Percentiles rank a stretch among this genome's conserved stretches.
Evolutionary conservation across 1,140 invertebrate genomes (phyloP).

Genomic region (Venustaconcha ellipsiformis): DNA sequence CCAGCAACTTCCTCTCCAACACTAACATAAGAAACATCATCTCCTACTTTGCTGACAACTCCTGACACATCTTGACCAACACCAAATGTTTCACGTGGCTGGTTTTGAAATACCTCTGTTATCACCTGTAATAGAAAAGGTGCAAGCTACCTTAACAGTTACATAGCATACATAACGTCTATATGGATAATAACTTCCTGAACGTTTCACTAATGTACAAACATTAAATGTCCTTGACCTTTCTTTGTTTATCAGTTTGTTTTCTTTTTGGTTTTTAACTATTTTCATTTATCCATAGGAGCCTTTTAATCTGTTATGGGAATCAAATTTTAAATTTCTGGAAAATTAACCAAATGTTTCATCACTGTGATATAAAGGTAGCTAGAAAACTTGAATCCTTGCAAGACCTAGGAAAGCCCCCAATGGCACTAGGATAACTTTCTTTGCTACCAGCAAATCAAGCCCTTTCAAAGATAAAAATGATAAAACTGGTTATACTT

Average conservation of each 20-base stretch:
- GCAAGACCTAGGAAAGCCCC: too few species aligned
- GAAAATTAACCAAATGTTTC: too few species aligned
- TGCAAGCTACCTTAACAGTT: background rate
- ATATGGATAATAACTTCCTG: too few species aligned
- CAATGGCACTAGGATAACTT: too few species aligned
- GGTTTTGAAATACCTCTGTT: slow-evolving; percentile 54
- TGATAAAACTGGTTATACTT: too few species aligned
- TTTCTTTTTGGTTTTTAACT: background rate
- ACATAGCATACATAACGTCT: too few species aligned
- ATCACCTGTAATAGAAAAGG: slow-evolving; percentile 32
- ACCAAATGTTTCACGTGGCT: slow-evolving; percentile 45
- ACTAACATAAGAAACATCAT: slow-evolving; percentile 66
- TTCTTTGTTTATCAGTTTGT: background rate
- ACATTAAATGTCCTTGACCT: background rate
- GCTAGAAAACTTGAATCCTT: too few species aligned
- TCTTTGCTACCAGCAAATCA: too few species aligned
- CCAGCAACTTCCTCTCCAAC: slow-evolving; percentile 71
- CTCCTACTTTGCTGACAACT: slow-evolving; percentile 65
- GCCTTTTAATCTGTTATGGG: background rate
- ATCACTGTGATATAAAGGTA: too few species aligned
- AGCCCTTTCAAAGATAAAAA: too few species aligned
- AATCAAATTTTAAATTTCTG: too few species aligned
- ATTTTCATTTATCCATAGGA: background rate
- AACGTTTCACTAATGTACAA: too few species aligned
- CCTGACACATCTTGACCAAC: slow-evolving; percentile 70